Evolutionary conservation across 2,797 vertebrate species (phyloP).

Genomic region (Falco columbarius): DNA sequence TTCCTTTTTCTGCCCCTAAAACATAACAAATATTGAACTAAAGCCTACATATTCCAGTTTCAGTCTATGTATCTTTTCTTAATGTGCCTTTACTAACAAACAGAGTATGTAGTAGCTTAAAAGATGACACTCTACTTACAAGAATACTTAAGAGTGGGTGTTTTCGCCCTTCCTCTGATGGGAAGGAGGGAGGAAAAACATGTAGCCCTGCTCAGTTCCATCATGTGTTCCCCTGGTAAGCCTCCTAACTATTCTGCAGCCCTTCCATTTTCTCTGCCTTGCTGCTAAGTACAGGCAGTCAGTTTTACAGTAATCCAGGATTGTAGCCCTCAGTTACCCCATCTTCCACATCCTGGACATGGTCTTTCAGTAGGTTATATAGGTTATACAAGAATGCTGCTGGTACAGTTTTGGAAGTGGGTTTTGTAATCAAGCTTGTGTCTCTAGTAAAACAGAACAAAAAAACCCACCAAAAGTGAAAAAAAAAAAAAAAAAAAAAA

Average conservation of each 20-base stretch:
- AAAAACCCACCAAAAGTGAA: background rate
- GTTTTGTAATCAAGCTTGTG: background rate
- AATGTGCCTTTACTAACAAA: background rate
- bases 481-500: background rate
- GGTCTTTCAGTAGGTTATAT: background rate
- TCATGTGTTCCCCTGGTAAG: background rate
- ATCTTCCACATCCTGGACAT: background rate
- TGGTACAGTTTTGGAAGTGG: background rate
- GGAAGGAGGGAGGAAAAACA: background rate
- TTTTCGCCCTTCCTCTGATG: background rate
- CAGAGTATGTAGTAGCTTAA: background rate
- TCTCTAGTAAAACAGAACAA: background rate
- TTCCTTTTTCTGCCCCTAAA: background rate
- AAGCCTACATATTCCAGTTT: background rate
- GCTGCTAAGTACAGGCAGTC: background rate
- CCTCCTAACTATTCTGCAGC: background rate
- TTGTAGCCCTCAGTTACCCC: background rate
- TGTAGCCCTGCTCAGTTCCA: background rate
- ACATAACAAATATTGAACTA: background rate
- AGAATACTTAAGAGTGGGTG: background rate
- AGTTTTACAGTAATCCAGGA: background rate
- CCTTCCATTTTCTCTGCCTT: background rate
- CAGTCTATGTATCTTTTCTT: background rate
- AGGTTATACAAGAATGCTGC: background rate
- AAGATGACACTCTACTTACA: background rate